Evolutionary conservation across 1,140 invertebrate genomes (phyloP).

Genomic region (Calliopsis andreniformis): DNA sequence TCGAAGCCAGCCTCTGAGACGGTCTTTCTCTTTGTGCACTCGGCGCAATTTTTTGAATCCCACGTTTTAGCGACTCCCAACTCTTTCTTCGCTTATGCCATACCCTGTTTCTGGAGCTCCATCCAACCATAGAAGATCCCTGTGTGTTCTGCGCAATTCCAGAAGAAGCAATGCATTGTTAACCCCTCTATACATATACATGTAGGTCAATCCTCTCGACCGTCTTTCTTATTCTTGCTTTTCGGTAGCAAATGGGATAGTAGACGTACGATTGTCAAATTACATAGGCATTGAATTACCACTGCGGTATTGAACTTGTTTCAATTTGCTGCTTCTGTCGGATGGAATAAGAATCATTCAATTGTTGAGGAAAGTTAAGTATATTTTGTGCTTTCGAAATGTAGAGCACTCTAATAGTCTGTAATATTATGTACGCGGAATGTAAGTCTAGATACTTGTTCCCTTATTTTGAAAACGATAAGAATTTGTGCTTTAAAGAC

Average conservation of each 20-base stretch:
- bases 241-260: too few relatives aligned
- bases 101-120: conserved; percentile 23
- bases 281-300: not conserved
- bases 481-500: too few relatives aligned
- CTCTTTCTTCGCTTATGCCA: conserved; percentile 17
- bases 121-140: conserved; percentile 39
- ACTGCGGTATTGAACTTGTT: conserved; percentile 7
- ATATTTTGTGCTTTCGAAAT: not conserved
- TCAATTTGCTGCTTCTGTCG: not conserved
- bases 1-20: not conserved
- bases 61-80: conserved; percentile 57
- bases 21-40: conserved; percentile 32
- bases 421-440: too few relatives aligned
- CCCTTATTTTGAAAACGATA: too few relatives aligned
- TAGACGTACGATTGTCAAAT: not conserved
- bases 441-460: too few relatives aligned
- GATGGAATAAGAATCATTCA: not conserved
- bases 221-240: not conserved
- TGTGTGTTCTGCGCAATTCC: conserved; percentile 27
- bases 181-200: conserved; percentile 21
- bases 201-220: conserved; percentile 17
- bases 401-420: too few relatives aligned
- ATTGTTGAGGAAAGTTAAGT: not conserved
- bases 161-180: conserved; percentile 43
- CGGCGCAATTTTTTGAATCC: conserved; percentile 62